Conservation (phyloP, 2,113 vertebrate species). For the Saguinus imperator region DNA sequence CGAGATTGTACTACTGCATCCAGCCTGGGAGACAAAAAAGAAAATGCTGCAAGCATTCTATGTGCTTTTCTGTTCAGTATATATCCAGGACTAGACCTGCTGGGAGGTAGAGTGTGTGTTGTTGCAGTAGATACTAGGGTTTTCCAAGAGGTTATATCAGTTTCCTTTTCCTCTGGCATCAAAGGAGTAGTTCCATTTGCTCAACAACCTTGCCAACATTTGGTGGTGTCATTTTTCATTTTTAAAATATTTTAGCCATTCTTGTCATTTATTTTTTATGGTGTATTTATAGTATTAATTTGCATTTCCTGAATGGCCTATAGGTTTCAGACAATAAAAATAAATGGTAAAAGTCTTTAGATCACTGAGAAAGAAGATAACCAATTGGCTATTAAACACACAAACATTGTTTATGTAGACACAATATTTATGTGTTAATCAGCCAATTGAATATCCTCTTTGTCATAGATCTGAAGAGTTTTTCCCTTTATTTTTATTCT, state of each 20-base stretch:
- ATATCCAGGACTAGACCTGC: neutral
- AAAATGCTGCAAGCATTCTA: neutral
- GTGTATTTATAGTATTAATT: neutral
- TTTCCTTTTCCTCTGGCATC: neutral
- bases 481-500: neutral
- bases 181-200: neutral
- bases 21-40: neutral
- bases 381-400: too few species aligned
- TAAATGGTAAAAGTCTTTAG: too few species aligned
- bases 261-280: neutral
- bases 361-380: too few species aligned
- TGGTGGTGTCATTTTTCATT: neutral
- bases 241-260: neutral
- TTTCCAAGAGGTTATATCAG: neutral
- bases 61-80: neutral
- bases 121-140: neutral
- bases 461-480: neutral
- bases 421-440: neutral
- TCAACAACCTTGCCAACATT: neutral
- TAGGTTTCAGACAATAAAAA: neutral
- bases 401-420: too few species aligned
- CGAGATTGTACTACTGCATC: too few species aligned
- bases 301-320: constrained; percentile 27
- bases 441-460: neutral
- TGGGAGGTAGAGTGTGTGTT: neutral